Base-by-base conservation (phyloP, 1,140 invertebrate genomes). In the Bombus superbus region DNA sequence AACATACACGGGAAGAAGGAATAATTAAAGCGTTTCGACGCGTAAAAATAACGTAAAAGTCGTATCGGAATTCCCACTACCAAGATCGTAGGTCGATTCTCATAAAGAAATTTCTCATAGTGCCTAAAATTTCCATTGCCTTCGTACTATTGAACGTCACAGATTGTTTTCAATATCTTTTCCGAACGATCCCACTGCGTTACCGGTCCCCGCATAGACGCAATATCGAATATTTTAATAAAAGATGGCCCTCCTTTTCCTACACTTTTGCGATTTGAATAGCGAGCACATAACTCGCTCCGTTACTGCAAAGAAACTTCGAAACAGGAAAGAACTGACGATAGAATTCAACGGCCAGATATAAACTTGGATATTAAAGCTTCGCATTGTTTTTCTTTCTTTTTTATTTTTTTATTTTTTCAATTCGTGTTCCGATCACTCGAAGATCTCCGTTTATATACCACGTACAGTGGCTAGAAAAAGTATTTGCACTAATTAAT, bases 101-200 rank as follows among this genome's bases (percentile, higher is more conserved):
- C 18, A 13, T 11, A 25, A 74, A 6, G 18, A 28, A n/a, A 35
- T 53, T 22, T 25, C n/a, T 15, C 11, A 11, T 9, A 9, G 6
- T 53, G 47, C 47, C 38, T 22, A 62, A 62, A 77, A 64, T 32
- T 78, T 62, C 38, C 42, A 73, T 76, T 15, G 13, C 3, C n/a
- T n/a, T 25, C 40, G 9, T 38, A 22, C 28, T n/a, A n/a, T 77
- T 9, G 53, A 38, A 62, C 18, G 35, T 64, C 57, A n/a, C 57
- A 32, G 59, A 77, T 77, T 77, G 59, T 77, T 78, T 64, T 78
- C 75, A 78, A 78, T 64, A 32, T 64, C 75, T 42, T 77, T 42
- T 13, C 35, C 53, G 35, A 35, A 40, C 47, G 73, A 57, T 59
- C 35, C 10, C 38, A 28, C 28, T n/a, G 38, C 38, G 57, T 42